Base-by-base conservation (phyloP, 2,888 invertebrate species). In the Chaitophorus viminalis region DNA sequence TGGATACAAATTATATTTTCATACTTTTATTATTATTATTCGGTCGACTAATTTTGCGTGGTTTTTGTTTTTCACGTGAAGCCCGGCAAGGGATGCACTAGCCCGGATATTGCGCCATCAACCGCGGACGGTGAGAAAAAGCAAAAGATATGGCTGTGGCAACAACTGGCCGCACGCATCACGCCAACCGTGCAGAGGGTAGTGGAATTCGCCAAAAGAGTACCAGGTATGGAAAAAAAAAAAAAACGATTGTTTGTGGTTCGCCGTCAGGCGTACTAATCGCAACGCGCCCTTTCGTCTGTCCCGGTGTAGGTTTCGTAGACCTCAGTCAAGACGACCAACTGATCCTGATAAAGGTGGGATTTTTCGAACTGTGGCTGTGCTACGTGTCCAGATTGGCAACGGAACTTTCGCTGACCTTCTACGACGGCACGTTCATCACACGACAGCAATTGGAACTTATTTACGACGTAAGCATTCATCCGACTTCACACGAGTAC, bases 351-450 rank as follows among this genome's bases (percentile, higher is more conserved):
- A 97, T 99, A 91, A 99, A 99, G 93, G 94, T 95, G 68, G 98
- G 98, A 89, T 99, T 99, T 93, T 98, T 98, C 92, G 99, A 99
- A 92, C 95, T 98, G 89, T 99, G 98, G 98, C 93, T 98, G 90
- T 95, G 96, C 79, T 95, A 98, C 91, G 95, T 96, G 89, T 94
- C 97, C 18, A 94, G 95, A 89, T 94, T 97, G 92, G 95, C 96
- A 74, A 94, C 94, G 70, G 94, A 95, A 89, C 93, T 94, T 82
- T 94, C 94, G 90, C 93, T 99, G 91, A 95, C 97, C 89, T 97
- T 98, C 91, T 96, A 96, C 90, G 98, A 99, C 91, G 98, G 98
- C 72, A 95, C 95, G 79, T 95, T 94, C 90, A 94, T 99, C 90
- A 95, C 95, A 70, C 93, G 95, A 90, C 94, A 95, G 90, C 98